Evolutionary conservation across 92 coral and sea anemone genomes (phyloP).

Genomic region (Porites divaricata): DNA sequence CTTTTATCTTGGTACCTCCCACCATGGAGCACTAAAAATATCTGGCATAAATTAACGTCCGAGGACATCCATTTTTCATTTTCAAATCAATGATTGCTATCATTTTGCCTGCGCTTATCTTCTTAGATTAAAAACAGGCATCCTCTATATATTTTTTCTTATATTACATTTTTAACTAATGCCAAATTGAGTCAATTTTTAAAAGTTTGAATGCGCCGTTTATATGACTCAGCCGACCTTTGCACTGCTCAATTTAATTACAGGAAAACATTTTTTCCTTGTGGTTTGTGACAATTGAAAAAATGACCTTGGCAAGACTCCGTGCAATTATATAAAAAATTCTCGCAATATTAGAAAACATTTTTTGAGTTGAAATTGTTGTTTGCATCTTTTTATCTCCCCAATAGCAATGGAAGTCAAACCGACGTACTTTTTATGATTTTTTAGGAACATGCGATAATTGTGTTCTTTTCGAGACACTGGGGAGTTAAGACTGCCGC

Average conservation of each 20-base stretch:
- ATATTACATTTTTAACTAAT: neutral
- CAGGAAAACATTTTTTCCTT: neutral
- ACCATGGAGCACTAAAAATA: conserved; percentile 11
- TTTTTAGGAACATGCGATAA: too few species aligned
- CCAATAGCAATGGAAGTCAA: too few species aligned
- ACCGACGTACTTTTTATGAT: too few species aligned
- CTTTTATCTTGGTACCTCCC: neutral
- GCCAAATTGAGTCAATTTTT: too few species aligned
- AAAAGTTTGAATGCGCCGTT: neutral
- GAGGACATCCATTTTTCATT: neutral
- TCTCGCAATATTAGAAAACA: neutral
- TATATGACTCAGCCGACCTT: neutral
- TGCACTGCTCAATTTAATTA: neutral
- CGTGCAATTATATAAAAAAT: neutral
- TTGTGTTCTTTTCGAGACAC: too few species aligned
- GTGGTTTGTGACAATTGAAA: neutral
- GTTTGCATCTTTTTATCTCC: too few species aligned
- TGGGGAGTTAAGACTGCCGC: too few species aligned
- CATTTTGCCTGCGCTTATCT: too few species aligned
- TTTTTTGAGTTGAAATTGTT: neutral
- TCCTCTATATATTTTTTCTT: too few species aligned
- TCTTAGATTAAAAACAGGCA: too few species aligned
- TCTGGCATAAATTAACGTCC: neutral
- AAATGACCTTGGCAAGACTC: neutral
- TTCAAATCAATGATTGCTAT: conserved; percentile 6